Conservation (phyloP, 2,888 invertebrate species). For the Leucophenga montana region DNA sequence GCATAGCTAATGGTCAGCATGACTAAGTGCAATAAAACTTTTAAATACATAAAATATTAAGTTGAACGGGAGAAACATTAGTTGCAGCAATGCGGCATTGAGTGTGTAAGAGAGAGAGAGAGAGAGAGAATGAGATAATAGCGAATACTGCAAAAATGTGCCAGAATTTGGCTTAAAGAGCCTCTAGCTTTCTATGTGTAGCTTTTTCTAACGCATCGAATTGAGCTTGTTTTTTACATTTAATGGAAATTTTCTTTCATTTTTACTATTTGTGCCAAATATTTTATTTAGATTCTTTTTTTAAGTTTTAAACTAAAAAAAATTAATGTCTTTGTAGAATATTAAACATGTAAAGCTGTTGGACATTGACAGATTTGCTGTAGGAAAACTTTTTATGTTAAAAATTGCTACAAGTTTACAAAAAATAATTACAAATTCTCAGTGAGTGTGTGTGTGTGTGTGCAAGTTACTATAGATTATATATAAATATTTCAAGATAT, state of each 20-base stretch:
- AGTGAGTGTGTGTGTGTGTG: too few relatives aligned
- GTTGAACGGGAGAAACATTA: background rate
- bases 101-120: background rate
- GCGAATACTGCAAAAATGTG: slow-evolving; percentile 13
- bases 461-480: too few relatives aligned
- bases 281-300: background rate
- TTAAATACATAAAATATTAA: slow-evolving; percentile 4
- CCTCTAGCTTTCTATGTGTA: background rate
- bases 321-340: too few relatives aligned
- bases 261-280: too few relatives aligned
- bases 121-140: background rate
- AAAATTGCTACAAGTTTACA: too few relatives aligned
- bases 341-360: background rate
- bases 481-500: too few relatives aligned
- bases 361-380: slow-evolving; percentile 18
- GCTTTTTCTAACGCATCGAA: too few relatives aligned
- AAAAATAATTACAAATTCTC: too few relatives aligned
- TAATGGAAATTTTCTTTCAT: too few relatives aligned
- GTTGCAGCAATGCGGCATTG: background rate
- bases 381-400: slow-evolving; percentile 44
- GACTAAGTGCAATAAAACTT: slow-evolving; percentile 21
- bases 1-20: slow-evolving; percentile 21
- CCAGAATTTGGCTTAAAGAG: slow-evolving; percentile 5
- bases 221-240: too few relatives aligned
- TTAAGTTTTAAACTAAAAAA: too few relatives aligned